Conservation (phyloP, 2,888 invertebrate genomes). For the Timema cristinae region DNA sequence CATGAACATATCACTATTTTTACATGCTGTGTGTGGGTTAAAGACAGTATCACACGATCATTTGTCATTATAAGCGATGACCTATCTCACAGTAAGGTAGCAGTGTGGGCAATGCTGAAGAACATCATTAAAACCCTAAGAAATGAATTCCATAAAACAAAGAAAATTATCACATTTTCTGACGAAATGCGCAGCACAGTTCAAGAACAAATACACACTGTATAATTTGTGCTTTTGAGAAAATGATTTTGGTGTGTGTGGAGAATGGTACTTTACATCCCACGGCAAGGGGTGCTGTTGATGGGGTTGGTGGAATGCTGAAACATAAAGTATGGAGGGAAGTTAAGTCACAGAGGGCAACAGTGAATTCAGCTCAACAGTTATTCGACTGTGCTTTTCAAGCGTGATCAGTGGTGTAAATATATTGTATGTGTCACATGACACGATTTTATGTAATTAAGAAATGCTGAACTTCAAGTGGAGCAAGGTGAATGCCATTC, state of each 20-base stretch:
- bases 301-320: not conserved
- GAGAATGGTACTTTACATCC: slow-evolving; percentile 7
- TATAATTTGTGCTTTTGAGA: slow-evolving; percentile 2
- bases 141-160: not conserved
- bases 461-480: not conserved
- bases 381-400: slow-evolving; percentile 3
- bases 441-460: not conserved
- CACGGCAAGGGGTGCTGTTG: not conserved
- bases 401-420: slow-evolving; percentile 6
- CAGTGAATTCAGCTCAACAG: slow-evolving; percentile 4
- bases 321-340: slow-evolving; percentile 2
- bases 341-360: slow-evolving; percentile 4
- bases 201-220: not conserved
- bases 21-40: not conserved
- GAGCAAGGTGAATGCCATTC: slow-evolving; percentile 9
- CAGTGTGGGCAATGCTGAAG: not conserved
- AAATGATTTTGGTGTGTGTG: slow-evolving; percentile 1
- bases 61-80: slow-evolving; percentile 1
- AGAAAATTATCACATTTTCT: no score
- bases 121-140: not conserved
- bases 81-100: slow-evolving; percentile 4
- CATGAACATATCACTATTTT: not conserved
- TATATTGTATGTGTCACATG: not conserved
- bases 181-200: no score
- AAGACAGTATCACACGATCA: not conserved